Evolutionary conservation across 2,113 vertebrate species (phyloP).

Genomic region (Eulemur rufifrons): DNA sequence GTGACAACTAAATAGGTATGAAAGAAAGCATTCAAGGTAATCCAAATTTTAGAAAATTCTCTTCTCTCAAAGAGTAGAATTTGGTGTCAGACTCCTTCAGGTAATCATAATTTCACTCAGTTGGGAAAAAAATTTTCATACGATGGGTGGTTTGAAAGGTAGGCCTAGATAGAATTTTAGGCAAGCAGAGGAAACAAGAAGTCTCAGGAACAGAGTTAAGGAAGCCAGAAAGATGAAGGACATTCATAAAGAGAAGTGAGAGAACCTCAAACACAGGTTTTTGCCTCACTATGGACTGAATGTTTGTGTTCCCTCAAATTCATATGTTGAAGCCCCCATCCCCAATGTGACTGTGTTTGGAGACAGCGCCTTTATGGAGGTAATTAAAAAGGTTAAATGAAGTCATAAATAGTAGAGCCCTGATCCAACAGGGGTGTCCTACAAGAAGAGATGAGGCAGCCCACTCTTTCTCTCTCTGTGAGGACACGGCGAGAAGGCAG

Average conservation of each 20-base stretch:
- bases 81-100: not conserved
- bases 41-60: slow-evolving; percentile 28
- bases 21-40: slow-evolving; percentile 17
- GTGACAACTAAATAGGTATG: not conserved
- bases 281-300: not conserved
- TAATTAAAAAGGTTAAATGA: not conserved
- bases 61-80: not conserved
- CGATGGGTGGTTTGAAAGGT: not conserved
- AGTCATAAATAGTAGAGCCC: not conserved
- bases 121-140: not conserved
- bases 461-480: not conserved
- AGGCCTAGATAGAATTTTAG: slow-evolving; percentile 38
- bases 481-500: not conserved
- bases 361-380: not conserved
- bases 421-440: not conserved
- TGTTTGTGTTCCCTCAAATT: not conserved
- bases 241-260: not conserved
- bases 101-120: not conserved
- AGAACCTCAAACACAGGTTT: not conserved
- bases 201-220: not conserved
- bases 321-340: not conserved
- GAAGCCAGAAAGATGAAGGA: not conserved
- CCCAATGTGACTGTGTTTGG: not conserved
- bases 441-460: not conserved
- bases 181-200: not conserved